Conservation (phyloP, 2,113 vertebrate species). For the Sander vitreus region DNA sequence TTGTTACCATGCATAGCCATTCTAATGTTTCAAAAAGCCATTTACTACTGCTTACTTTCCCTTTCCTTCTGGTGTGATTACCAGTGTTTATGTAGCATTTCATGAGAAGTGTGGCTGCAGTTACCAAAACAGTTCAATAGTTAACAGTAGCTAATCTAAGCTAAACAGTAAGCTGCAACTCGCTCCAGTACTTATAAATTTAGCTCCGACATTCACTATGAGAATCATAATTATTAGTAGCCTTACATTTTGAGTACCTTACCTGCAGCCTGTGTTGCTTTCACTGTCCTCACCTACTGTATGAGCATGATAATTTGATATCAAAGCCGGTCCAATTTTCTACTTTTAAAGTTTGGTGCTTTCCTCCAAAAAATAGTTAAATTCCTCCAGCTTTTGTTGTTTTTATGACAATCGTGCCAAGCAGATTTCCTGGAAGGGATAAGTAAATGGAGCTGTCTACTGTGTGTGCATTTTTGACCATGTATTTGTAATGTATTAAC, state of each 20-base stretch:
- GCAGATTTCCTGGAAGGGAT: slow-evolving; percentile 52
- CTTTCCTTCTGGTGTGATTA: slow-evolving; percentile 24
- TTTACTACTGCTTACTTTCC: slow-evolving; percentile 13
- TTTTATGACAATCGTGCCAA: slow-evolving; percentile 81
- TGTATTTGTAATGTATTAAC: slow-evolving; percentile 63
- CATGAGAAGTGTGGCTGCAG: slow-evolving; percentile 40
- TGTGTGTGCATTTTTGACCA: slow-evolving; percentile 62
- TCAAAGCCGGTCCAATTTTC: slow-evolving; percentile 17
- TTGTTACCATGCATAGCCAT: slow-evolving; percentile 13
- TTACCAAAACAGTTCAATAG: slow-evolving; percentile 15
- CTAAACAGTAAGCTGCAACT: slow-evolving; percentile 49
- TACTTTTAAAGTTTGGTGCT: slow-evolving; percentile 29
- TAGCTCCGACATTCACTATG: slow-evolving; percentile 4
- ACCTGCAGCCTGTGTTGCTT: slow-evolving; percentile 45
- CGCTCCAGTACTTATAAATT: slow-evolving; percentile 8
- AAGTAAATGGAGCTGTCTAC: slow-evolving; percentile 46
- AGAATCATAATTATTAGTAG: slow-evolving; percentile 36
- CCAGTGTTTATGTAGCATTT: slow-evolving; percentile 68
- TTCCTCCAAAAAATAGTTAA: background rate
- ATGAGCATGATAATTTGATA: slow-evolving; percentile 39
- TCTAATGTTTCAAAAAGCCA: slow-evolving; percentile 39
- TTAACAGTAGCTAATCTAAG: slow-evolving; percentile 54
- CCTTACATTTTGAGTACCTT: slow-evolving; percentile 56
- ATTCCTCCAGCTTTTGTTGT: slow-evolving; percentile 47
- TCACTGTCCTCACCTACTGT: slow-evolving; percentile 23